phyloP scores from a whole-genome alignment of 2,888 invertebrate genomes.

The Elysia crispata region DNA sequence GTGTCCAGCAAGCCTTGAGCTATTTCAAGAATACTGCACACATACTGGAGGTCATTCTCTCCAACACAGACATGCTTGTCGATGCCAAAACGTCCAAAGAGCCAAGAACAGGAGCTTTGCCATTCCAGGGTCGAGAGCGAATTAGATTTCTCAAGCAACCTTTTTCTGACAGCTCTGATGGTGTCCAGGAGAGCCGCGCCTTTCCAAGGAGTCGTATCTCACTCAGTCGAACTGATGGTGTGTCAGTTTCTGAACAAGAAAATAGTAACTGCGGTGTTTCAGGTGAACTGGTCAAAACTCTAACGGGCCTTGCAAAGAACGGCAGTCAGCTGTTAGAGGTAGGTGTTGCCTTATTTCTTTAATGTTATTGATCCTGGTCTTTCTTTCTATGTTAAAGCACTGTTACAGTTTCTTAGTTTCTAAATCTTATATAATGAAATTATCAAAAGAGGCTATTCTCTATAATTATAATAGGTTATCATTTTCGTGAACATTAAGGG shows the following conservation, averaged over 20 bases:
- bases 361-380: too few species aligned
- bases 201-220: too few species aligned
- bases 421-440: too few species aligned
- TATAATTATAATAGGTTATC: too few species aligned
- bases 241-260: neutral
- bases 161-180: neutral
- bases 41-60: constrained; percentile 62
- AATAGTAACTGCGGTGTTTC: neutral
- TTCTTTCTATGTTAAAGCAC: too few species aligned
- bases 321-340: constrained; percentile 50
- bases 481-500: too few species aligned
- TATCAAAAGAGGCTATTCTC: too few species aligned
- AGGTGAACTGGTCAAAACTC: constrained; percentile 47
- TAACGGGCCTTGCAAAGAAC: constrained; percentile 55
- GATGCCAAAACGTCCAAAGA: constrained; percentile 10
- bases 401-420: too few species aligned
- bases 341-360: too few species aligned
- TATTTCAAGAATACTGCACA: constrained; percentile 62
- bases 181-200: too few species aligned
- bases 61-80: constrained; percentile 63
- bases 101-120: neutral
- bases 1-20: constrained; percentile 63
- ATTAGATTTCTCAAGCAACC: constrained; percentile 4
- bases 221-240: neutral
- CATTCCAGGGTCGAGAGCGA: neutral